Evolutionary conservation across 2,113 vertebrate species (phyloP).

Genomic region (Cacatua alba): DNA sequence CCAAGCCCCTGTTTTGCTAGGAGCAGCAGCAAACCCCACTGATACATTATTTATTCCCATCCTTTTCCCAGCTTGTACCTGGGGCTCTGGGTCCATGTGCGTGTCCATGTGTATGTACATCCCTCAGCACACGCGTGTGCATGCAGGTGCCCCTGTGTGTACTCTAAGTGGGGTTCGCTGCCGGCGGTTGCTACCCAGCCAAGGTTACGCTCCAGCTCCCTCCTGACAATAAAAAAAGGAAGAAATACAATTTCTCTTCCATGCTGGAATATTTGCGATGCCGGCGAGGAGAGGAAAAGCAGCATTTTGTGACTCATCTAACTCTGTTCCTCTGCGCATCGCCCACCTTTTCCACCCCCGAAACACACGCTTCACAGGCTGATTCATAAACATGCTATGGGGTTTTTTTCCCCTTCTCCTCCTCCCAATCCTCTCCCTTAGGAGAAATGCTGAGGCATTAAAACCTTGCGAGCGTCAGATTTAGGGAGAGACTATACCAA

Average conservation of each 20-base stretch:
- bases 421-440: conserved; percentile 23
- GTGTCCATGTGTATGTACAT: accelerated
- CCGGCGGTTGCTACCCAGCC: not conserved
- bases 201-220: not conserved
- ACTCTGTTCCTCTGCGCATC: conserved; percentile 56
- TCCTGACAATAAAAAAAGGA: not conserved
- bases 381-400: conserved; percentile 63
- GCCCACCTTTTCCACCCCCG: conserved; percentile 70
- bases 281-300: conserved; percentile 10
- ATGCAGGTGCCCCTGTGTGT: accelerated
- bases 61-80: not conserved
- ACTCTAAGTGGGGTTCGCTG: not conserved
- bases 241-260: not conserved
- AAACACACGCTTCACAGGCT: conserved; percentile 60
- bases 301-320: conserved; percentile 71
- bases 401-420: not conserved
- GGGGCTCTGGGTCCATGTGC: accelerated
- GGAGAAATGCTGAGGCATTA: conserved; percentile 43
- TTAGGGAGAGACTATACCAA: not conserved
- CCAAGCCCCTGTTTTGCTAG: not conserved
- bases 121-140: not conserved
- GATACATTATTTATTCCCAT: accelerated
- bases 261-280: not conserved
- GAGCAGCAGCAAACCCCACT: accelerated
- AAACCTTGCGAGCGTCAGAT: not conserved